Evolutionary conservation across 2,888 invertebrate genomes (phyloP), one percentile per base, ranked within the genome.

Genomic region (Taenaris catops): DNA sequence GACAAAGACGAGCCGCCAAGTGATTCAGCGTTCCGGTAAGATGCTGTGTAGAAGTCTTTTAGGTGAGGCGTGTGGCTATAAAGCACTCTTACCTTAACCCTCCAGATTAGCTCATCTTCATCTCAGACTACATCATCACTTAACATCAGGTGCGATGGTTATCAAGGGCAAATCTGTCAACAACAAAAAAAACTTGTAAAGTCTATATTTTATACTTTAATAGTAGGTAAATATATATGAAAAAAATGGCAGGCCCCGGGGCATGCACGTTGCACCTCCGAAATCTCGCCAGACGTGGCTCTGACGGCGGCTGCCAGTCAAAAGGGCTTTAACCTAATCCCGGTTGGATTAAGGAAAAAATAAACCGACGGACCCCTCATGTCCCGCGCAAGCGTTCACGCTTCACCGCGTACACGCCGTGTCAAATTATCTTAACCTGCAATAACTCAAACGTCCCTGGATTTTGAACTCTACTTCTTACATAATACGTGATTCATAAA

Each of bases 251-350:
- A 53, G 53, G 53, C 57, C 52, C 58, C 59, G 46, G 46, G 51
- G 50, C 49, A 51, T 42, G 39, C 35, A 44, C 46, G 40, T 32
- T 49, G 56, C 53, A 51, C 41, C 50, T 53, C 45, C 44, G 36
- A 53, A 51, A 55, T 49, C 59, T 58, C 57, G 49, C 60, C 64
- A 58, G 65, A 62, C 64, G 55, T 79, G 83, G 75, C 66, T 63
- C 72, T 73, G 81, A 83, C 81, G 78, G 62, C 78, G 76, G 75
- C 84, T 83, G 84, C 83, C 84, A 83, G 76, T 86, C 84, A 84
- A 78, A 80, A 67, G 71, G 76, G 71, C 79, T 81, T 81, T 78
- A 69, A 68, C 72, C 76, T 84, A 83, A 86, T 83, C 84, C 84
- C 60, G 71, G 69, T 70, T 68, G 83, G 84, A 83, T 84, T 83